Evolutionary conservation across 2,888 invertebrate genomes (phyloP).

Genomic region (Julus scanicus): DNA sequence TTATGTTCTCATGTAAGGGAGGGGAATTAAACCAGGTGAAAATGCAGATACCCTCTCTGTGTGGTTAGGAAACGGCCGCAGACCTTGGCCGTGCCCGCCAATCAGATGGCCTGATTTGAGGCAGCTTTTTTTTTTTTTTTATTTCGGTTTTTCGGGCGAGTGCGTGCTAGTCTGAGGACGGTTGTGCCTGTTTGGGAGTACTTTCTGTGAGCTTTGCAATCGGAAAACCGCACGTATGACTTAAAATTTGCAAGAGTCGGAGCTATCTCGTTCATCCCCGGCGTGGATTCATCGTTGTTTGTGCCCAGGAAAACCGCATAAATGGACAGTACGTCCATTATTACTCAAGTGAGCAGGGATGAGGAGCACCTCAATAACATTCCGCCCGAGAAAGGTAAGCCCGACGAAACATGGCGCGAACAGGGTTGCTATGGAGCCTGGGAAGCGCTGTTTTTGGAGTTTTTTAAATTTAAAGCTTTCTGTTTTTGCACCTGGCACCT

Average conservation of each 20-base stretch:
- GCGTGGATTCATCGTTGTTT: background rate
- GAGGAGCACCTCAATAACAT: constrained; percentile 94
- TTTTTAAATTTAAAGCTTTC: too few species aligned
- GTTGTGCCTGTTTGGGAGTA: constrained; percentile 35
- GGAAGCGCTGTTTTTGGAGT: background rate
- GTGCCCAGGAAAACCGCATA: constrained; percentile 63
- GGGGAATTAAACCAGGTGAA: background rate
- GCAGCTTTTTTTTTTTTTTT: background rate
- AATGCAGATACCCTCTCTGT: background rate
- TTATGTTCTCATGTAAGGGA: too few species aligned
- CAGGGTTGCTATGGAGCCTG: constrained; percentile 22
- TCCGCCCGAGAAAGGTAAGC: constrained; percentile 90
- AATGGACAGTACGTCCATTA: constrained; percentile 99
- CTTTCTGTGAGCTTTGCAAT: background rate
- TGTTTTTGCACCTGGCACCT: background rate
- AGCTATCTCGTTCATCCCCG: background rate
- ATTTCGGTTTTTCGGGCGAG: background rate
- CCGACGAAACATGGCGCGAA: constrained; percentile 51
- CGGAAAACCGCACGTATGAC: constrained; percentile 34
- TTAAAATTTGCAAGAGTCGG: background rate
- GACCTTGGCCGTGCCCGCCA: constrained; percentile 42
- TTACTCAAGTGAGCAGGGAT: constrained; percentile 97
- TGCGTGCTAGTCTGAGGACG: constrained; percentile 12
- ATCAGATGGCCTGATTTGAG: constrained; percentile 4
- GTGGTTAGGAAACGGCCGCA: background rate